Evolutionary conservation across 2,113 vertebrate species (phyloP), one percentile per base, ranked within the genome.

Genomic region (Eleginops maclovinus): DNA sequence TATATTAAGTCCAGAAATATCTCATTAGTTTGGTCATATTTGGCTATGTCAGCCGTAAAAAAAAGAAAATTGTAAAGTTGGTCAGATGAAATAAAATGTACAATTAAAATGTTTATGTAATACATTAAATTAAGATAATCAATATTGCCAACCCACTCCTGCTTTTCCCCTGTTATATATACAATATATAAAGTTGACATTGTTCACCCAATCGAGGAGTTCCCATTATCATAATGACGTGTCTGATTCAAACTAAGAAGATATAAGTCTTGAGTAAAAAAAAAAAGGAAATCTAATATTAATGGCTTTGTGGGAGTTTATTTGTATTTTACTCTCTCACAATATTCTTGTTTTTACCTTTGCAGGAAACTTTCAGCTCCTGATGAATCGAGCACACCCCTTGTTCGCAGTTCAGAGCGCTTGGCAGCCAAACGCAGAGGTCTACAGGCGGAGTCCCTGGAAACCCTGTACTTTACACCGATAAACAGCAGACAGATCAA

Each of bases 381-480:
- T 0, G 91, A 9, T 83, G 95, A 72, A 85, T 94, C 88, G 2
- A 96, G 94, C 75, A 93, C 83, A 0, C 90, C 85, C 0, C 85
- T 94, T 46, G 84, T 87, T 8, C 91, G 91, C n/a, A 94, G 92
- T 54, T 90, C 94, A 1, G 95, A 95, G 22, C 93, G 95, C 0
- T 88, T 91, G 8, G 87, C 92, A 1, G 91, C 94, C 0, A 95
- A 91, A 83, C 94, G 75, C 0, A 81, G 82, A 3, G 91, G 93
- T 3, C 74, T 75, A 0, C 92, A 92, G 9, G 81, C 89, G 0
- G 95, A 96, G 11, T 97, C 97, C 1, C 67, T 96, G 77, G 96
- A 97, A 88, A 97, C 95, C 0, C 93, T 98, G 17, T 97, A 96
- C 86, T 98, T 98, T 31, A 98, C 97, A 0, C 97, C 97, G 5